Evolutionary conservation across 2,113 vertebrate species (phyloP), one percentile per base, ranked within the genome.

Genomic region (Pygoscelis adeliae): DNA sequence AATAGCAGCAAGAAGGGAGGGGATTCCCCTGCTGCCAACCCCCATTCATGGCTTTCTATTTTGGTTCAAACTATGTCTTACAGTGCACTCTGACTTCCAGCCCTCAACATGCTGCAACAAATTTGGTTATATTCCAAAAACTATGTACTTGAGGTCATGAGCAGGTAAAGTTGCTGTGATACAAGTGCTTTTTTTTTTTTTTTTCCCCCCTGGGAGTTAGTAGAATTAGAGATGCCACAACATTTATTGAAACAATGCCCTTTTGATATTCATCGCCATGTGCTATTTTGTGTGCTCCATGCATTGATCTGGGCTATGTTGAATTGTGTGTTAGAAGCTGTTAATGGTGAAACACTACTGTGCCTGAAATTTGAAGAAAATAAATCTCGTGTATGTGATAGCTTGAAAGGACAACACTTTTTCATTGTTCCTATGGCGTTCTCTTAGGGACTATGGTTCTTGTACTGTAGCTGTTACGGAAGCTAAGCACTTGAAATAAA

Each of bases 11-110:
- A 46, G 72, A 65, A 32, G 53, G 66, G 87, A 78, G 76, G 69
- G 61, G 81, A 71, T 91, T 95, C 76, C 74, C 72, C 78, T 88
- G 62, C 81, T 71, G 50, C 62, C 40, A 69, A 44, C 8, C 32
- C 29, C 56, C 80, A 89, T 91, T 81, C n/a, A 56, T 87, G 53
- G 49, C 46, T 70, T 97, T 95, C 90, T 93, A 15, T 83, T 95
- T 97, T 34, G 69, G 74, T 59, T 61, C 26, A 66, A 80, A 52
- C 42, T 13, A 1, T 76, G 49, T 84, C 49, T 73, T 79, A 7
- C 46, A 40, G 18, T 67, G 44, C 30, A 11, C 38, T 83, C 50
- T 63, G 78, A 83, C 82, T 97, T 93, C 22, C 38, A 59, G 50
- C 47, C 13, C 62, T 79, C 83, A 71, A 9, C 26, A 10, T 15